Percentiles rank a stretch among this genome's conserved stretches.
phyloP scores from a whole-genome alignment of 1,140 invertebrate species.

The Tribolium castaneum region DNA sequence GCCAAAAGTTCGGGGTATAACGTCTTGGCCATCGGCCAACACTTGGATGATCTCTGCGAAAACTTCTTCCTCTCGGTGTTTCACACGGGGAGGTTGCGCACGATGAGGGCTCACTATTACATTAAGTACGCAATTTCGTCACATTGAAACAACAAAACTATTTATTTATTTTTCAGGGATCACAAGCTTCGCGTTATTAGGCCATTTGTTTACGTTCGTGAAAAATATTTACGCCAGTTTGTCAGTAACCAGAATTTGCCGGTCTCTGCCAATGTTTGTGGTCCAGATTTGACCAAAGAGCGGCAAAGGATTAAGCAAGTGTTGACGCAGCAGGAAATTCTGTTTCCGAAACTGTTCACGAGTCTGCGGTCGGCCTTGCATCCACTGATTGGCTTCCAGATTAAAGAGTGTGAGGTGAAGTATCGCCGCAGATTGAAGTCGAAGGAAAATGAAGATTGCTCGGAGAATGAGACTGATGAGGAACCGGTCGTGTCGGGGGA shows the following conservation, averaged over 20 bases:
- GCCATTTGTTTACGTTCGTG: slow-evolving; percentile 88
- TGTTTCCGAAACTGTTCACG: slow-evolving; percentile 77
- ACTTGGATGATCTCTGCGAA: slow-evolving; percentile 86
- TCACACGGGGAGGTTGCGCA: slow-evolving; percentile 81
- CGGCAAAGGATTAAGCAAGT: slow-evolving; percentile 77
- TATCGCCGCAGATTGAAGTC: slow-evolving; percentile 49
- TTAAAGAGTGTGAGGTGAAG: slow-evolving; percentile 65
- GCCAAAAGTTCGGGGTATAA: slow-evolving; percentile 84
- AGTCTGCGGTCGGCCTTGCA: slow-evolving; percentile 77
- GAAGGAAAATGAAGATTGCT: slow-evolving; percentile 46
- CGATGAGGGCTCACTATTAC: slow-evolving; percentile 87
- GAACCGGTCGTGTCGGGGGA: slow-evolving; percentile 55
- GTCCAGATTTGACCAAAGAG: slow-evolving; percentile 67
- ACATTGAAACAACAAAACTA: too few relatives aligned
- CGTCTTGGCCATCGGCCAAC: slow-evolving; percentile 87
- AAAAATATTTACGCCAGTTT: slow-evolving; percentile 78
- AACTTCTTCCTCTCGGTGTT: slow-evolving; percentile 87
- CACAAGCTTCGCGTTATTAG: slow-evolving; percentile 85
- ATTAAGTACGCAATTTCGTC: slow-evolving; percentile 62
- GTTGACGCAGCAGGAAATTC: slow-evolving; percentile 79
- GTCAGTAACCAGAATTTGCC: slow-evolving; percentile 76
- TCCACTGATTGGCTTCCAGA: slow-evolving; percentile 74
- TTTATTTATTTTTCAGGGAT: slow-evolving; percentile 70
- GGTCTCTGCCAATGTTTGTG: slow-evolving; percentile 71
- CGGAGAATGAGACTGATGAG: slow-evolving; percentile 58